phyloP scores from a whole-genome alignment of 2,888 invertebrate species.

The Acrocera orbiculus region DNA sequence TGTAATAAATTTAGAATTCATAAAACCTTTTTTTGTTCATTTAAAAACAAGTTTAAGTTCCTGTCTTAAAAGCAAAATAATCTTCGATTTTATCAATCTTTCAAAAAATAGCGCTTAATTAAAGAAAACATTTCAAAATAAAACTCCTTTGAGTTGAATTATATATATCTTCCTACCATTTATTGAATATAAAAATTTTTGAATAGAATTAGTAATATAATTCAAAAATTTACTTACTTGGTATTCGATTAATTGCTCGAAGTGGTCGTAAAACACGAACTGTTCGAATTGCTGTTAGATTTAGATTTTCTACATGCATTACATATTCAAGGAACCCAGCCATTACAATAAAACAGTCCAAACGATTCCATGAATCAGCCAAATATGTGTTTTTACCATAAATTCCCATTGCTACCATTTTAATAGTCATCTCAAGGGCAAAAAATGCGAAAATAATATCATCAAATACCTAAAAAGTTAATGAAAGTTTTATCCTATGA shows the following conservation, averaged over 20 bases:
- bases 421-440: conserved; percentile 93
- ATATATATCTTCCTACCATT: no score
- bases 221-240: conserved; percentile 80
- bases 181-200: background rate
- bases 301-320: conserved; percentile 91
- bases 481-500: no score
- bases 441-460: conserved; percentile 98
- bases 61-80: no score
- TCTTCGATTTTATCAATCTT: no score
- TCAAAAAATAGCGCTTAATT: no score
- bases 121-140: no score
- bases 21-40: no score
- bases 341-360: conserved; percentile 94
- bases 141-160: no score
- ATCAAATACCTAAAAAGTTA: conserved; percentile 83
- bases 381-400: conserved; percentile 87
- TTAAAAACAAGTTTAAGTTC: no score
- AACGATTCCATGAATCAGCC: conserved; percentile 96
- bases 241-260: conserved; percentile 97
- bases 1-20: no score
- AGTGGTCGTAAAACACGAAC: conserved; percentile 93
- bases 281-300: conserved; percentile 94
- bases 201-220: no score
- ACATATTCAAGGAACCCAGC: conserved; percentile 86
- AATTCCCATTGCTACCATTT: conserved; percentile 97